A percentile compares a stretch with the other conserved stretches of the same genome.
Conservation (phyloP, 2,113 vertebrate species). For the Sardina pilchardus region DNA sequence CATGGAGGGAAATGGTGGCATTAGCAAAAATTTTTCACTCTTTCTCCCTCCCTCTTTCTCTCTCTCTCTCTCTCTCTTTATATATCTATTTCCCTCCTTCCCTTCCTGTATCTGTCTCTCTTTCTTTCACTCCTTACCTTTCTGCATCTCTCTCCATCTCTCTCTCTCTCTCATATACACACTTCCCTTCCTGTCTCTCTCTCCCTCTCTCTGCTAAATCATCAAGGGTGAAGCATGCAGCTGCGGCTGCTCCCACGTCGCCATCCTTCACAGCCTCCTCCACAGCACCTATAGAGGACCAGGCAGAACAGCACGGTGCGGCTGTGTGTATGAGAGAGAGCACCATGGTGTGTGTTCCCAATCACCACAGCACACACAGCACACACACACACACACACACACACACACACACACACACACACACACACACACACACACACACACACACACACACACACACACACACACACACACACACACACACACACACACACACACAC, state of each 20-base stretch:
- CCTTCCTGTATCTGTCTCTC: not conserved
- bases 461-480: no score
- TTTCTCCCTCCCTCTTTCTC: not conserved
- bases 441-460: not conserved
- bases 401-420: not conserved
- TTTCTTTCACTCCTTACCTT: no score
- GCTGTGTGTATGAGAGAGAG: slow-evolving; percentile 41
- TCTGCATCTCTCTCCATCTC: slow-evolving; percentile 22
- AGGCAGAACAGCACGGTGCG: slow-evolving; percentile 19
- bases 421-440: not conserved
- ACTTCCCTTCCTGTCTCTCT: not conserved
- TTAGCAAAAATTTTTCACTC: slow-evolving; percentile 32
- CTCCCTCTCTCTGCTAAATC: not conserved
- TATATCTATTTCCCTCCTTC: not conserved
- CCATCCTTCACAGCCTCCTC: slow-evolving; percentile 43
- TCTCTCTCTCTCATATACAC: not conserved
- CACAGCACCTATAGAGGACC: slow-evolving; percentile 31
- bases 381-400: not conserved
- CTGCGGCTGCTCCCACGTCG: slow-evolving; percentile 45
- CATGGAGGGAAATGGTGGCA: slow-evolving; percentile 40
- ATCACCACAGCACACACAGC: slow-evolving; percentile 19
- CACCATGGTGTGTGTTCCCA: not conserved
- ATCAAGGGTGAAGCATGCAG: slow-evolving; percentile 10
- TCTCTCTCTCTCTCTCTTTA: not conserved
- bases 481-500: no score